Conservation (phyloP, 2,888 invertebrate genomes). For the Alviniconcha strummeri region DNA sequence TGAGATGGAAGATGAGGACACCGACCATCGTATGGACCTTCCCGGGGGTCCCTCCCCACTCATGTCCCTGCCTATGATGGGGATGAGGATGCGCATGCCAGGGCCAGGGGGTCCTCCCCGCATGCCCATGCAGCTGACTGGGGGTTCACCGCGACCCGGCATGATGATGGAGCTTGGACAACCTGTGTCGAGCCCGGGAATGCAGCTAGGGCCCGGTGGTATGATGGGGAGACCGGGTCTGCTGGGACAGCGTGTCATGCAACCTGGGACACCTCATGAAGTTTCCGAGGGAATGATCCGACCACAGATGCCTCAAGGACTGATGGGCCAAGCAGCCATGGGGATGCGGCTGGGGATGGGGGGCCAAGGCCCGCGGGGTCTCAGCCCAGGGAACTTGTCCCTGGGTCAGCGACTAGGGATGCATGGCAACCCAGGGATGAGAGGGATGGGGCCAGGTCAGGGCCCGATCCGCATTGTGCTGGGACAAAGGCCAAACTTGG, state of each 20-base stretch:
- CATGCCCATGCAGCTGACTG: background rate
- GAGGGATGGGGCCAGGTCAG: conserved; percentile 28
- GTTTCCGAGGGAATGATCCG: conserved; percentile 37
- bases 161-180: conserved; percentile 11
- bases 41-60: conserved; percentile 7
- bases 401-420: conserved; percentile 32
- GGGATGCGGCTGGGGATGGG: conserved; percentile 16
- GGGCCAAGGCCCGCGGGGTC: conserved; percentile 8
- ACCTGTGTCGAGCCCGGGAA: background rate
- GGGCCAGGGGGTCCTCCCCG: conserved; percentile 25
- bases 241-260: conserved; percentile 23
- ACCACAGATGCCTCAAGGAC: conserved; percentile 42
- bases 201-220: background rate
- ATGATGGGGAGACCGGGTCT: background rate
- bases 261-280: conserved; percentile 28
- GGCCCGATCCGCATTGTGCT: conserved; percentile 26
- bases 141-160: background rate
- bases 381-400: conserved; percentile 36
- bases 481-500: conserved; percentile 23
- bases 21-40: conserved; percentile 33
- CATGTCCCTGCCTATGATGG: conserved; percentile 34
- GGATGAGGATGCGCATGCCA: conserved; percentile 29
- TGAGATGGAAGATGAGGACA: conserved; percentile 38
- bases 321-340: conserved; percentile 41
- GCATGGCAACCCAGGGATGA: conserved; percentile 32